Evolutionary conservation across 2,113 vertebrate genomes (phyloP), one percentile per base, ranked within the genome.

Genomic region (Accipiter cooperii): DNA sequence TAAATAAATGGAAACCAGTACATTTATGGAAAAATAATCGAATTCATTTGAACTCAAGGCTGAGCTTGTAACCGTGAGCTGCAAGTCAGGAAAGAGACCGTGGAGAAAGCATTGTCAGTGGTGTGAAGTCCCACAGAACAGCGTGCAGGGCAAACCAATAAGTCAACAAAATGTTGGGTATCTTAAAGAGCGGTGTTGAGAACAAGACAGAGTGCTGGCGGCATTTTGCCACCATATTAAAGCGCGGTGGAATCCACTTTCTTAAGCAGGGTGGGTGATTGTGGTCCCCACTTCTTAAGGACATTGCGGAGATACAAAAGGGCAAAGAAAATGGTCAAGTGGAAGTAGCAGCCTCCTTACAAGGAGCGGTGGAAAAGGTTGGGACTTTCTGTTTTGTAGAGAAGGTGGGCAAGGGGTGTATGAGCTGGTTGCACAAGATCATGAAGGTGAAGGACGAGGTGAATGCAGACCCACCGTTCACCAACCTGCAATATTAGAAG

Each of bases 161-260:
- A n/a, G 36, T 57, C 69, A 76, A 15, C 3, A 22, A 69, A 64
- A 52, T 13, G 28, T 12, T 38, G 4, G 6, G 8, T 81, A 17
- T 51, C 13, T 74, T 57, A 17, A 66, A 38, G 80, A 47, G 54
- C 1, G 0, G 12, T 58, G 15, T n/a, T 28, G 33, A n/a, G 34
- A 85, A 57, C 20, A 46, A n/a, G 47, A 52, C 17, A 64, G 31
- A 36, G 18, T 2, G 0, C 60, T 0, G 0, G 46, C 36, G 58
- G 51, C 51, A 52, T 60, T 93, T 49, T 79, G 52, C 25, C 12
- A 5, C 49, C 33, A 10, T 46, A 12, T n/a, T 44, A 40, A 85
- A 64, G 13, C 12, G 54, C 1, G 0, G 29, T 47, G 31, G 21
- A 52, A 46, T 40, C 24, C 8, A 14, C 17, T 76, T 76, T 58